These are phyloP conservation scores for Salmo trutta DNA, from an alignment of 2,797 vertebrate genomes.

Conservation along the genomic window DNA sequence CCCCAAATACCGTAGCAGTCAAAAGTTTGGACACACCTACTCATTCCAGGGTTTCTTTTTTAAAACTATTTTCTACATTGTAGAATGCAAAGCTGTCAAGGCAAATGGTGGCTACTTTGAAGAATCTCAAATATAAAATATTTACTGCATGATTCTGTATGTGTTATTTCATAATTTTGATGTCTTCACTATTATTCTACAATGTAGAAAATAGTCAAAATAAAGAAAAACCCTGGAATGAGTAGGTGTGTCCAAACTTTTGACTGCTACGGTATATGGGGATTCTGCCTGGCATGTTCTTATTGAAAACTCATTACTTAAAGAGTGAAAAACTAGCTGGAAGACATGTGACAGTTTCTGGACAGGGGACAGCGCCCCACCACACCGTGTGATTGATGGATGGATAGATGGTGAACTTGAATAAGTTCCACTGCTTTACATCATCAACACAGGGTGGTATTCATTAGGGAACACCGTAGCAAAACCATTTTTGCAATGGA, in stretches of 20 bases:
- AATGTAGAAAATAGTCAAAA: too few species aligned
- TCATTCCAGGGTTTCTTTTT: too few species aligned
- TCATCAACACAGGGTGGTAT: neutral
- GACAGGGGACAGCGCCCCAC: slow-evolving; percentile 26
- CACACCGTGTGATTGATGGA: neutral
- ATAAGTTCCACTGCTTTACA: slow-evolving; percentile 19
- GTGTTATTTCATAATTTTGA: too few species aligned
- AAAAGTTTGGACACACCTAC: too few species aligned
- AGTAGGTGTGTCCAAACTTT: too few species aligned
- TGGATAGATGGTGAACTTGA: slow-evolving; percentile 25
- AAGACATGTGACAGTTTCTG: slow-evolving; percentile 39
- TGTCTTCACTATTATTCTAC: too few species aligned
- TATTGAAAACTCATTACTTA: slow-evolving; percentile 45
- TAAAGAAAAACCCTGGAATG: too few species aligned
- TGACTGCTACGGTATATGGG: neutral
- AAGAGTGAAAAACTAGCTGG: slow-evolving; percentile 23
- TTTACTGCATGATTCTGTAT: too few species aligned
- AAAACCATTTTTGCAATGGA: neutral
- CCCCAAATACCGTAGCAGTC: neutral
- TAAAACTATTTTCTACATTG: too few species aligned
- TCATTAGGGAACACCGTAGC: neutral
- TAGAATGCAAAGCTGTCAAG: too few species aligned
- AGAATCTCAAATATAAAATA: too few species aligned
- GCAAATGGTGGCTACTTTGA: too few species aligned
- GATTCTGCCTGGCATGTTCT: slow-evolving; percentile 31